Base-by-base conservation (phyloP, 1,140 invertebrate genomes). In the Andricus grossulariae region DNA sequence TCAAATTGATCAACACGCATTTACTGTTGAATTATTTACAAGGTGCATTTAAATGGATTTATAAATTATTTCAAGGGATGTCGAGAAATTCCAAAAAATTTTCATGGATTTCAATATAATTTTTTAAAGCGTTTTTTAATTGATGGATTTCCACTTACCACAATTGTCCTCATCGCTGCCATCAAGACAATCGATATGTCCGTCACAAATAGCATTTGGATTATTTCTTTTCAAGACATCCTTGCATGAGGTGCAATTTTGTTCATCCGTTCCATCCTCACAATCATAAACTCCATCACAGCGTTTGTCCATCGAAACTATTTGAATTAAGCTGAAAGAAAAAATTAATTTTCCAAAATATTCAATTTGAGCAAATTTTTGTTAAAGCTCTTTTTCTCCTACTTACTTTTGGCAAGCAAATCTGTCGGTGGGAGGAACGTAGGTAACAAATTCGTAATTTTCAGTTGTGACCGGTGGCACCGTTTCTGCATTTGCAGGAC, bases 181-280 rank as follows among this genome's bases (percentile, higher is more conserved):
- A 90, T 97, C 96, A 21, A 90, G 87, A 85, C 97, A 97, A 86
- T 97, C 96, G 4, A 93, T 86, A 73, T 94, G 92, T 16, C 95
- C 95, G 90, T 97, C 95, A 84, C 96, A 97, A 77, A 97, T 92
- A 0, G 93, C 90, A 10, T 88, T 87, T 13, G 92, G 89, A 81
- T 93, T 87, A n/a, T 88, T 85, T 15, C 87, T 86, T 52, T 83
- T 83, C 2, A 97, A 88, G 85, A 93, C 94, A 82, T 97, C 95
- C 50, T 88, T 90, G 86, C 96, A 97, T 0, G 91, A 93, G 39
- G 39, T 45, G 83, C 96, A 97, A 78, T 93, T 88, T 11, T 91
- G 76, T 91, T 97, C 96, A 88, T 98, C 97, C 0, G 94, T 95
- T 16, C 94, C 94, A 89, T 98, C 96, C 86, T 96, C 94, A 88